phyloP scores from a whole-genome alignment of 2,113 vertebrate species.

The Micronycteris hirsuta region DNA sequence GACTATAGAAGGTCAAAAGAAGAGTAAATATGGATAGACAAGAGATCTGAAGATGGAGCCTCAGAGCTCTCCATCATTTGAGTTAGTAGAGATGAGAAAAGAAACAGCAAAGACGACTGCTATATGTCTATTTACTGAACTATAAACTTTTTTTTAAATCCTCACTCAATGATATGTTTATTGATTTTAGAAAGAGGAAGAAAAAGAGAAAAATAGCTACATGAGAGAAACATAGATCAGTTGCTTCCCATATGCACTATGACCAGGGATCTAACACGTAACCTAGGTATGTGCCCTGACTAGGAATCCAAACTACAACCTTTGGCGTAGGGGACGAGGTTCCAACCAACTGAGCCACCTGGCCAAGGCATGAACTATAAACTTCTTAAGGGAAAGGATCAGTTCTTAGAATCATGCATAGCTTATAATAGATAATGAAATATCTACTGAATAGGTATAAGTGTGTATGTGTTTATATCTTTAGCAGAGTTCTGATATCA shows the following conservation, averaged over 20 bases:
- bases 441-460: neutral
- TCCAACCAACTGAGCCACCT: too few relatives aligned
- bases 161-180: too few relatives aligned
- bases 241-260: too few relatives aligned
- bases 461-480: neutral
- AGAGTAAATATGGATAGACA: neutral
- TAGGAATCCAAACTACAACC: too few relatives aligned
- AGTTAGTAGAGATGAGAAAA: neutral
- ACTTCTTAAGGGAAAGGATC: neutral
- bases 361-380: neutral
- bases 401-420: neutral
- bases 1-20: neutral
- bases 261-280: too few relatives aligned
- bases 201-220: too few relatives aligned
- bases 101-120: neutral
- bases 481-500: neutral
- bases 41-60: neutral
- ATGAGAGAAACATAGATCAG: too few relatives aligned
- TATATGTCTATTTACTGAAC: neutral
- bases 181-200: too few relatives aligned
- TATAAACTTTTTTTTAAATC: neutral
- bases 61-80: neutral
- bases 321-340: too few relatives aligned
- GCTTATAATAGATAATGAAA: neutral
- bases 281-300: too few relatives aligned